Percentiles rank a stretch among this genome's conserved stretches.
phyloP scores from a whole-genome alignment of 1,140 invertebrate species.

The Bombus waltoni region DNA sequence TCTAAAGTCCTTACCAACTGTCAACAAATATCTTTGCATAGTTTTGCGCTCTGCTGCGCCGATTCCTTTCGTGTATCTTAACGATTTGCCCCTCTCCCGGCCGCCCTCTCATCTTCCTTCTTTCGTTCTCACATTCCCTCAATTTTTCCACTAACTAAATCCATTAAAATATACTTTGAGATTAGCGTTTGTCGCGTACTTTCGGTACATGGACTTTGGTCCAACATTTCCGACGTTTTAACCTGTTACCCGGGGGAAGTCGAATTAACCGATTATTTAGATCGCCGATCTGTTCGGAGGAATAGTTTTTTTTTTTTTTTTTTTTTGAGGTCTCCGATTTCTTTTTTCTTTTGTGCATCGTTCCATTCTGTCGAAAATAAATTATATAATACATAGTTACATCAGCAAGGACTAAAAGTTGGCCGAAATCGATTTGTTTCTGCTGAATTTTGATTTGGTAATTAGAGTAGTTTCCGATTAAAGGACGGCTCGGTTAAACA shows the following conservation, averaged over 20 bases:
- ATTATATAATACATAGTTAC: neutral
- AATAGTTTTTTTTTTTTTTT: no score
- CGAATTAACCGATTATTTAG: no score
- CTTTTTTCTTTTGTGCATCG: no score
- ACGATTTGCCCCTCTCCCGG: neutral
- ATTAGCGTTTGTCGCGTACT: neutral
- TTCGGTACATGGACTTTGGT: neutral
- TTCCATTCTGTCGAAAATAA: neutral
- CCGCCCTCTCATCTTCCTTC: neutral
- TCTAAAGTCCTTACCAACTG: slow-evolving; percentile 35
- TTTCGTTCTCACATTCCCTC: neutral
- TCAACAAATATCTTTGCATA: neutral
- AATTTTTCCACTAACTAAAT: neutral
- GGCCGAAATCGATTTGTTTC: neutral
- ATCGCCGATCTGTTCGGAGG: no score
- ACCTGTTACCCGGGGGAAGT: no score
- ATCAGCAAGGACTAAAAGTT: neutral
- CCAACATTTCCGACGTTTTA: neutral
- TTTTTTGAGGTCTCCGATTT: no score
- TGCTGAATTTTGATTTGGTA: neutral
- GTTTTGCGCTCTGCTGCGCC: neutral
- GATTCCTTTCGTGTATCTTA: neutral
- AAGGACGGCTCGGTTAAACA: neutral
- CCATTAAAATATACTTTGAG: neutral
- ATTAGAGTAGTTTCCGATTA: neutral